Percentiles rank a stretch among this genome's conserved stretches.
Evolutionary conservation across 2,888 invertebrate genomes (phyloP).

Genomic region (Ochropleura plecta): DNA sequence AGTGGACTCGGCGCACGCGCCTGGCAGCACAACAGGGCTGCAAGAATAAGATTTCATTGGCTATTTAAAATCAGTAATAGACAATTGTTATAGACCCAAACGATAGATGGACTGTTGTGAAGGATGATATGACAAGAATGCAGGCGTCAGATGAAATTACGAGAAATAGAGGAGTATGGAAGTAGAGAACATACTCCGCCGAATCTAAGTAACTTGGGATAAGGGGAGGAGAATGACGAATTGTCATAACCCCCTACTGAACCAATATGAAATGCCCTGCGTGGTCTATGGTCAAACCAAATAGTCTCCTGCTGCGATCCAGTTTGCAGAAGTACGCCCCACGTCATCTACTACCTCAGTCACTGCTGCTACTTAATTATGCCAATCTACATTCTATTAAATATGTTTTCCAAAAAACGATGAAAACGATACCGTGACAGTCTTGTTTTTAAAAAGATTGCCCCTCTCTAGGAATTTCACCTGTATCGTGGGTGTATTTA

Average conservation of each 20-base stretch:
- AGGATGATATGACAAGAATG: too few relatives aligned
- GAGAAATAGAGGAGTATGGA: too few relatives aligned
- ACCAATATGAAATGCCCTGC: not conserved
- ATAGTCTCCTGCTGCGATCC: not conserved
- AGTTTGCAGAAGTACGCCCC: not conserved
- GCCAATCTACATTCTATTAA: not conserved
- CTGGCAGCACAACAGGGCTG: constrained; percentile 44
- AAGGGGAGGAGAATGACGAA: too few relatives aligned
- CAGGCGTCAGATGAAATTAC: too few relatives aligned
- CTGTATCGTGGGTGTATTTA: too few relatives aligned
- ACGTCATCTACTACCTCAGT: not conserved
- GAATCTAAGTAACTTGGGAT: too few relatives aligned
- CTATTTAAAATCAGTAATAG: constrained; percentile 8
- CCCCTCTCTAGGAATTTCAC: too few relatives aligned
- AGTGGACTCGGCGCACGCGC: constrained; percentile 47
- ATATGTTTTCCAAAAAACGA: not conserved
- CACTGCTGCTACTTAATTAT: not conserved
- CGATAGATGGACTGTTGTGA: too few relatives aligned
- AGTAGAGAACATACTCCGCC: too few relatives aligned
- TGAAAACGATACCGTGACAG: not conserved
- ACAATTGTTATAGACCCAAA: not conserved
- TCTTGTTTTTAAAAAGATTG: too few relatives aligned
- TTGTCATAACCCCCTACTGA: too few relatives aligned
- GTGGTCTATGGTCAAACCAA: not conserved
- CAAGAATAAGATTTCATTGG: constrained; percentile 23